phyloP scores from a whole-genome alignment of 2,113 vertebrate species.

The Colaptes auratus region DNA sequence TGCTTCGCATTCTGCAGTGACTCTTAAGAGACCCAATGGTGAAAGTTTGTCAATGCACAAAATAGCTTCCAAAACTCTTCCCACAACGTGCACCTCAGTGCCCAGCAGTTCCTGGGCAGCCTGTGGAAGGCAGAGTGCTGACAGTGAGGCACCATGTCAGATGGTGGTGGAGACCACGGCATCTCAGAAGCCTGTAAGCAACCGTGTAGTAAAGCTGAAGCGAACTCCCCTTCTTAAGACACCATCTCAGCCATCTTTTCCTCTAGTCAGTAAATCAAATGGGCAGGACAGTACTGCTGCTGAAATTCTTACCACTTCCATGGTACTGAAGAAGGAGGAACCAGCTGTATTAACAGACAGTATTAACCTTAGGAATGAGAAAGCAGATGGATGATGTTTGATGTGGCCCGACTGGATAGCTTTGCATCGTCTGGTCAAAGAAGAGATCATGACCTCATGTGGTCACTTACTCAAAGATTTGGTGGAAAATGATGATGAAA shows the following conservation, averaged over 20 bases:
- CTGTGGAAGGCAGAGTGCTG: background rate
- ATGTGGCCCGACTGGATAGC: background rate
- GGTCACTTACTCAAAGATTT: background rate
- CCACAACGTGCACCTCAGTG: fast-evolving
- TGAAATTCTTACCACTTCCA: background rate
- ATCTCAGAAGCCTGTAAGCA: background rate
- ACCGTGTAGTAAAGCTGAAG: conserved; percentile 68
- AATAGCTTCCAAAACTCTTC: background rate
- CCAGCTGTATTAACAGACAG: background rate
- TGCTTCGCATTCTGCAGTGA: background rate
- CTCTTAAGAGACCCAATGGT: background rate
- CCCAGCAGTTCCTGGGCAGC: background rate
- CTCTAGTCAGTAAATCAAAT: background rate
- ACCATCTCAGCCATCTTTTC: background rate
- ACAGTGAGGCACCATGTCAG: background rate
- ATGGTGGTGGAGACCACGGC: background rate
- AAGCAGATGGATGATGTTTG: background rate
- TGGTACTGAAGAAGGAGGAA: background rate
- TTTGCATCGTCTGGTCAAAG: background rate
- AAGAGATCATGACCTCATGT: background rate
- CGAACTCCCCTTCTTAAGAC: conserved; percentile 25
- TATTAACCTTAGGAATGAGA: background rate
- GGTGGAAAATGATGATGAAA: background rate
- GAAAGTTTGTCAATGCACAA: background rate
- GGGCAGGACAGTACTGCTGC: background rate